Conservation (phyloP, 2,888 invertebrate species). For the Dasysyrphus albostriatus region DNA sequence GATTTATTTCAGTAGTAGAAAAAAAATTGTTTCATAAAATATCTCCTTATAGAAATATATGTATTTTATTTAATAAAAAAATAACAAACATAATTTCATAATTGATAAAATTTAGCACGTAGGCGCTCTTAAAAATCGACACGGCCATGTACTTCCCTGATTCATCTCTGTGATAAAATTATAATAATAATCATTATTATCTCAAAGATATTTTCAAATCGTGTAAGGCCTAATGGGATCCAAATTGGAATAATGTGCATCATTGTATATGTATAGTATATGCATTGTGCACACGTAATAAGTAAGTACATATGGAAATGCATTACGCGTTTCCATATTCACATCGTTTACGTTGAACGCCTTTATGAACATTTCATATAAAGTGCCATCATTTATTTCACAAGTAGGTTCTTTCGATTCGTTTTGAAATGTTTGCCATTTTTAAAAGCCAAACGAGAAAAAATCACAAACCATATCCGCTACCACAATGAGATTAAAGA, state of each 20-base stretch:
- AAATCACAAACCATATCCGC: conserved; percentile 22
- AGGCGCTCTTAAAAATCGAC: neutral
- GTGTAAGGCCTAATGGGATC: conserved; percentile 56
- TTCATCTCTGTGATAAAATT: conserved; percentile 1
- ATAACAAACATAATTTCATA: too few relatives aligned
- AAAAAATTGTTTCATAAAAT: too few relatives aligned
- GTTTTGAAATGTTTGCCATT: conserved; percentile 34
- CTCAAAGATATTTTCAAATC: conserved; percentile 13
- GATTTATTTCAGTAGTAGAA: too few relatives aligned
- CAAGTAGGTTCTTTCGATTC: conserved; percentile 3
- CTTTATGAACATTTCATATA: conserved; percentile 47
- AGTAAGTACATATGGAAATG: conserved; percentile 27
- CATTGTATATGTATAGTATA: neutral
- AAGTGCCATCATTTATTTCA: conserved; percentile 59
- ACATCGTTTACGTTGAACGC: conserved; percentile 35
- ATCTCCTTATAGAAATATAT: too few relatives aligned
- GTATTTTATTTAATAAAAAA: too few relatives aligned
- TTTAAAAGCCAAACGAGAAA: conserved; percentile 9
- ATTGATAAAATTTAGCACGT: neutral
- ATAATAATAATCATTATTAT: neutral
- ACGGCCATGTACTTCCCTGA: neutral
- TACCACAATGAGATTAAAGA: neutral
- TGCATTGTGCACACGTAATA: conserved; percentile 7
- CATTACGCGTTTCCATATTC: conserved; percentile 42
- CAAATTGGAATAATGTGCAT: conserved; percentile 37